Evolutionary conservation across 2,888 invertebrate genomes (phyloP).

Genomic region (Tetranychus truncatus): DNA sequence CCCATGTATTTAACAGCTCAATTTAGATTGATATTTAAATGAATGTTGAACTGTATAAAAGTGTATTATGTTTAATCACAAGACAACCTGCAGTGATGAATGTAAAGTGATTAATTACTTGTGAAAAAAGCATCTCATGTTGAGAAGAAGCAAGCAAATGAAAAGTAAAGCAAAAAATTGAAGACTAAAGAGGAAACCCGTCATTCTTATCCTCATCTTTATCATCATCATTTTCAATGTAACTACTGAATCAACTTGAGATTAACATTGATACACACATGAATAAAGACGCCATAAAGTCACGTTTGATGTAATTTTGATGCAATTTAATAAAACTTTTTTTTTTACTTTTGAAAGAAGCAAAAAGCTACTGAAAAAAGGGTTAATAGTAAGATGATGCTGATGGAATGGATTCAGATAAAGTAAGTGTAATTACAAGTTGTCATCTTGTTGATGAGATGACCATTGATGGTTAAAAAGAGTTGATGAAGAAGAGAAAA

Average conservation of each 20-base stretch:
- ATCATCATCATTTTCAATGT: background rate
- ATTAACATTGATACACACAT: background rate
- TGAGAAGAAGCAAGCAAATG: background rate
- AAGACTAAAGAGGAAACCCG: background rate
- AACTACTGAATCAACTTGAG: background rate
- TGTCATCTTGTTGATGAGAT: background rate
- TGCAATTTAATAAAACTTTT: background rate
- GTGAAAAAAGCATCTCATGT: background rate
- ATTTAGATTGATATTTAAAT: background rate
- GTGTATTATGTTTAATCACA: background rate
- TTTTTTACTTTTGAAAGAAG: background rate
- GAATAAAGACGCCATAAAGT: background rate
- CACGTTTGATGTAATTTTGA: background rate
- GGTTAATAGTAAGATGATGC: background rate
- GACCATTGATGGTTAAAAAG: background rate
- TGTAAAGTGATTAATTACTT: constrained; percentile 1
- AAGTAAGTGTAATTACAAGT: background rate
- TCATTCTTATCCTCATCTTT: background rate
- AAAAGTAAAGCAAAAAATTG: background rate
- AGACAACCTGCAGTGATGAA: background rate
- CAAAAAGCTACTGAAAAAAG: background rate
- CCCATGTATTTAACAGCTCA: background rate
- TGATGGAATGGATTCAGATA: background rate
- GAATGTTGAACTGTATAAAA: background rate
- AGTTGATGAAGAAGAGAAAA: too few species aligned